A percentile compares a stretch with the other conserved stretches of the same genome.
Evolutionary conservation across 2,797 vertebrate genomes (phyloP).

Genomic region (Acanthurus tractus): DNA sequence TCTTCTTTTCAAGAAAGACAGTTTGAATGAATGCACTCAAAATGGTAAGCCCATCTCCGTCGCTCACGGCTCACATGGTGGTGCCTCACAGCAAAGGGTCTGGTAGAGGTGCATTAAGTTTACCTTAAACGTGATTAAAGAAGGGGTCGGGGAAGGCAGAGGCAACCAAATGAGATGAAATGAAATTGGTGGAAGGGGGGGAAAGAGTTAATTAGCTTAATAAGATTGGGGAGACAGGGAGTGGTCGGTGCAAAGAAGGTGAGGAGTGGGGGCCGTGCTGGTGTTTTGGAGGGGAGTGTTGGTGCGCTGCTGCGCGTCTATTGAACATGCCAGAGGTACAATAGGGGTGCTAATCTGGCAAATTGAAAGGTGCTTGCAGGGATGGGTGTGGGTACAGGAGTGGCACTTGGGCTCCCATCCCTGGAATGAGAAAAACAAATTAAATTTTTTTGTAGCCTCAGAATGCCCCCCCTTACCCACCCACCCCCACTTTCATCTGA

Average conservation of each 20-base stretch:
- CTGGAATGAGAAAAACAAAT: constrained; percentile 83
- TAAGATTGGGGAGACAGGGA: constrained; percentile 78
- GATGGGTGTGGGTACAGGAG: constrained; percentile 65
- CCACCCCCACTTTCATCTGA: constrained; percentile 22
- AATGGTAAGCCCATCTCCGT: constrained; percentile 52
- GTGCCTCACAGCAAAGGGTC: constrained; percentile 41
- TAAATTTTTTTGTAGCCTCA: constrained; percentile 70
- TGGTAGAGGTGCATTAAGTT: constrained; percentile 49
- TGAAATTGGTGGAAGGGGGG: constrained; percentile 65
- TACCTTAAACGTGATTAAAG: constrained; percentile 77
- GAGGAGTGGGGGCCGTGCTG: constrained; percentile 42
- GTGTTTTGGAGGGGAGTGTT: constrained; percentile 32
- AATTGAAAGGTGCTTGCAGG: constrained; percentile 81
- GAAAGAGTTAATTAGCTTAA: constrained; percentile 84
- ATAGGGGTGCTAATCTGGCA: constrained; percentile 82
- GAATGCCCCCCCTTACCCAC: constrained; percentile 31
- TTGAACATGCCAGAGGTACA: constrained; percentile 74
- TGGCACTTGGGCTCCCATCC: constrained; percentile 71
- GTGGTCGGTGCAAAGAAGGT: constrained; percentile 52
- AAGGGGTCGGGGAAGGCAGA: constrained; percentile 32
- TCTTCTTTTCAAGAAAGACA: constrained; percentile 47
- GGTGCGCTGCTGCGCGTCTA: constrained; percentile 52
- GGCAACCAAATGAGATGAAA: constrained; percentile 70
- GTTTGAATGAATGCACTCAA: constrained; percentile 53
- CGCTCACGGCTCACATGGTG: constrained; percentile 35